Conservation (phyloP, 2,888 invertebrate genomes). For the Chymomyza fuscimana region DNA sequence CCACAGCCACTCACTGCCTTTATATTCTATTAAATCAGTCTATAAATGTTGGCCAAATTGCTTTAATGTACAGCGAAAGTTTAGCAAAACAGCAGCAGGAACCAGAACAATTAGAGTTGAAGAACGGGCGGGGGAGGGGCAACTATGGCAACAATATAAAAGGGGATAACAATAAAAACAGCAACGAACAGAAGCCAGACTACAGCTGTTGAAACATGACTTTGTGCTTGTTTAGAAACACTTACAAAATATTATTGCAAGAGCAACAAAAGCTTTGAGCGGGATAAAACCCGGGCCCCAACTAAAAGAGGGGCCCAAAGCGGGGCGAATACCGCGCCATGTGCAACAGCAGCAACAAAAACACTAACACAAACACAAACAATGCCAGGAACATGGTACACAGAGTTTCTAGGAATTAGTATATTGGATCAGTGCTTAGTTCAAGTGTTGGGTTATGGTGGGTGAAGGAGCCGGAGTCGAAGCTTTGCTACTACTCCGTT, state of each 20-base stretch:
- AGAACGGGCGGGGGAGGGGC: constrained; percentile 37
- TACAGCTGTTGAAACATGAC: constrained; percentile 77
- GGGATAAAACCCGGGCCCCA: neutral
- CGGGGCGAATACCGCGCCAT: neutral
- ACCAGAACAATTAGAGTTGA: constrained; percentile 41
- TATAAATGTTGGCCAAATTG: constrained; percentile 76
- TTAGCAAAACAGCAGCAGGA: constrained; percentile 55
- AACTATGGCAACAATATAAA: constrained; percentile 33
- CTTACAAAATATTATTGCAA: constrained; percentile 70
- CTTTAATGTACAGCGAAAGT: constrained; percentile 74
- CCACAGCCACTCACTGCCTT: constrained; percentile 20
- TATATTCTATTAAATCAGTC: constrained; percentile 71
- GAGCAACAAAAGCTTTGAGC: constrained; percentile 37
- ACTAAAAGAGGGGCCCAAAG: neutral
- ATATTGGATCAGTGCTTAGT: constrained; percentile 50
- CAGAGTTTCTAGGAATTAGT: constrained; percentile 36
- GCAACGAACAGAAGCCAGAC: constrained; percentile 56
- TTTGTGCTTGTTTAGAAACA: constrained; percentile 70
- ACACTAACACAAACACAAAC: constrained; percentile 14
- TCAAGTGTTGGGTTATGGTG: constrained; percentile 13
- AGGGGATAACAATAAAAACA: constrained; percentile 53
- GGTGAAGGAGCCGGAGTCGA: neutral
- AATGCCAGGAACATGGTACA: constrained; percentile 24
- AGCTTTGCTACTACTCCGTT: neutral
- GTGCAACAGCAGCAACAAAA: constrained; percentile 12